Percentiles rank a stretch among this genome's conserved stretches.
These are phyloP conservation scores for Meandrina meandrites DNA, from an alignment of 92 coral and sea anemone species.

Conservation along the genomic window DNA sequence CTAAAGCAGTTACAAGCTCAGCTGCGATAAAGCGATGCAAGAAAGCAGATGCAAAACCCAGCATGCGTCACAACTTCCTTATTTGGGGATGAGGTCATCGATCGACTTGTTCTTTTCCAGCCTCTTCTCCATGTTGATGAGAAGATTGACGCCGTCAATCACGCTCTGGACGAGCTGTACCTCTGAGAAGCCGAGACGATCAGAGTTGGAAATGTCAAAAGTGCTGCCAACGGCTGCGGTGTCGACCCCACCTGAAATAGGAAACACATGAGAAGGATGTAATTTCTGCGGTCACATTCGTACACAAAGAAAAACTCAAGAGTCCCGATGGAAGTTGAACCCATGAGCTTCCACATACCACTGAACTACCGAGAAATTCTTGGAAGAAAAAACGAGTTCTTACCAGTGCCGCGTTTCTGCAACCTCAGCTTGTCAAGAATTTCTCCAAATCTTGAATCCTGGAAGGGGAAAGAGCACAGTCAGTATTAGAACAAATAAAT, in stretches of 20 bases:
- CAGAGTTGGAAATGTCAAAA: slow-evolving; percentile 98
- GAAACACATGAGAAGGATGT: not conserved
- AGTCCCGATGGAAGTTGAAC: no score
- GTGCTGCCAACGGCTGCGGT: slow-evolving; percentile 98
- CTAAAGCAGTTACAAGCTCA: slow-evolving; percentile 23
- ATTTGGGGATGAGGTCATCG: slow-evolving; percentile 86
- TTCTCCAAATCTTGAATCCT: slow-evolving; percentile 69
- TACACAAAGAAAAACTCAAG: no score
- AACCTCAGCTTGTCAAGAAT: slow-evolving; percentile 81
- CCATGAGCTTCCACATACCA: no score
- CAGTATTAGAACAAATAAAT: no score
- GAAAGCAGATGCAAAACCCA: slow-evolving; percentile 1
- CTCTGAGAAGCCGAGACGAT: slow-evolving; percentile 96
- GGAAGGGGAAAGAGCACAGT: not conserved
- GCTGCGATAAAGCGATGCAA: slow-evolving; percentile 19
- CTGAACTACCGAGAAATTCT: no score
- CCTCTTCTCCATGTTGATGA: slow-evolving; percentile 92
- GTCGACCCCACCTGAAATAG: slow-evolving; percentile 89
- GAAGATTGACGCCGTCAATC: slow-evolving; percentile 94
- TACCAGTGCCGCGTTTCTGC: slow-evolving; percentile 97
- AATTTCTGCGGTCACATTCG: no score
- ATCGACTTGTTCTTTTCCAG: slow-evolving; percentile 83
- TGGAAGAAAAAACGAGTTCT: not conserved
- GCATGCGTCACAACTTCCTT: slow-evolving; percentile 6
- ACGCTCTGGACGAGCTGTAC: slow-evolving; percentile 96